Percentiles rank a stretch among this genome's conserved stretches.
Conservation (phyloP, 2,888 invertebrate genomes). For the Hofmannophila pseudospretella region DNA sequence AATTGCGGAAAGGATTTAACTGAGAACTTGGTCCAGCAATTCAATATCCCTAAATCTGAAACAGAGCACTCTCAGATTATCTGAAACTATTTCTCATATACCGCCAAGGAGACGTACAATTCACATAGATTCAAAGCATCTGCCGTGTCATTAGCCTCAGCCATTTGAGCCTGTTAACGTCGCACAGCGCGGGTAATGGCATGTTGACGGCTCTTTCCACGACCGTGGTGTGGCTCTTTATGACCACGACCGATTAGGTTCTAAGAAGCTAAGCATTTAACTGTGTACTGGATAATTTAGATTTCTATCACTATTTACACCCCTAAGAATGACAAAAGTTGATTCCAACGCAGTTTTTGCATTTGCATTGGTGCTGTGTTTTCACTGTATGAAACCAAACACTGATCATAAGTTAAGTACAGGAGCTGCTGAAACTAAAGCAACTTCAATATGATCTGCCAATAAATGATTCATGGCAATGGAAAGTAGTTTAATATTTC, state of each 20-base stretch:
- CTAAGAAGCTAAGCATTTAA: slow-evolving; percentile 18
- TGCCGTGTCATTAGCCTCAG: slow-evolving; percentile 70
- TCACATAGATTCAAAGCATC: slow-evolving; percentile 64
- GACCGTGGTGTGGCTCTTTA: slow-evolving; percentile 56
- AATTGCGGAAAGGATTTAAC: background rate
- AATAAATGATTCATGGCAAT: slow-evolving; percentile 23
- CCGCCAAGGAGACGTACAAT: slow-evolving; percentile 39
- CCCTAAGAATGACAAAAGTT: too few species aligned
- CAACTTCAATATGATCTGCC: too few species aligned
- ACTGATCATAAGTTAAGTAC: too few species aligned
- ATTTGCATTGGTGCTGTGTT: too few species aligned
- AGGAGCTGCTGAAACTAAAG: too few species aligned
- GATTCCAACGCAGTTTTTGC: too few species aligned
- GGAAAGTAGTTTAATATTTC: slow-evolving; percentile 12
- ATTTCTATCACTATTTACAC: background rate
- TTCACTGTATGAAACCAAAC: too few species aligned
- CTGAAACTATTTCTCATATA: slow-evolving; percentile 28
- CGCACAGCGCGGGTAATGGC: slow-evolving; percentile 56
- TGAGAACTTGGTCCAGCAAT: background rate
- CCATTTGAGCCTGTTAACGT: slow-evolving; percentile 71
- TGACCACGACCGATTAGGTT: slow-evolving; percentile 45
- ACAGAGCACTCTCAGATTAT: background rate
- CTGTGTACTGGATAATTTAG: background rate
- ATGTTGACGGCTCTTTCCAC: slow-evolving; percentile 53
- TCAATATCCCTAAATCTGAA: background rate